phyloP scores from a whole-genome alignment of 2,888 invertebrate species.

The Ornithoptera alexandrae region DNA sequence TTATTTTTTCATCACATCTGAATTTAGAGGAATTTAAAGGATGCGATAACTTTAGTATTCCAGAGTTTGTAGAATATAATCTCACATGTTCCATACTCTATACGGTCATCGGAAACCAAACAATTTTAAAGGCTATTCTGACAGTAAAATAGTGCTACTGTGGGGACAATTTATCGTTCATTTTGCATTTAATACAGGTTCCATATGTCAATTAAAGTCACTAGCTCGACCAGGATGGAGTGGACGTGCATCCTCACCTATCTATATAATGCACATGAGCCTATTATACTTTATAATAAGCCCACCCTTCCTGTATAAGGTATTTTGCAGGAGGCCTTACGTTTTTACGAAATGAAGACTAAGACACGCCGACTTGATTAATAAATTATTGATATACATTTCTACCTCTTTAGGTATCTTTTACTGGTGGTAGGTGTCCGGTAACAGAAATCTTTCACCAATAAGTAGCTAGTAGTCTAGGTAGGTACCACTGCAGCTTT shows the following conservation, averaged over 20 bases:
- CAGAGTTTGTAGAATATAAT: neutral
- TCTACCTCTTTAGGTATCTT: neutral
- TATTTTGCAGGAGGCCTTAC: slow-evolving; percentile 28
- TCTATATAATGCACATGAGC: slow-evolving; percentile 20
- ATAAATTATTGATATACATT: neutral
- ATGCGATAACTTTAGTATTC: neutral
- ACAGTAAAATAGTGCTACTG: slow-evolving; percentile 11
- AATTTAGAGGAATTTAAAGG: neutral
- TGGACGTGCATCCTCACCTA: slow-evolving; percentile 28
- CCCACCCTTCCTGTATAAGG: slow-evolving; percentile 32
- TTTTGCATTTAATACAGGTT: slow-evolving; percentile 26
- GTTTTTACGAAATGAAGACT: slow-evolving; percentile 6
- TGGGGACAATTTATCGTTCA: slow-evolving; percentile 16
- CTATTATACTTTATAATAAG: slow-evolving; percentile 35
- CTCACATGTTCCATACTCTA: neutral
- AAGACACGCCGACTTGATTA: neutral
- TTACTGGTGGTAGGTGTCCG: too few species aligned
- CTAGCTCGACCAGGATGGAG: slow-evolving; percentile 22
- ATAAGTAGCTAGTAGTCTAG: too few species aligned
- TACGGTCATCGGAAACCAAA: neutral
- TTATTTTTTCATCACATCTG: neutral
- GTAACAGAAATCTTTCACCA: too few species aligned
- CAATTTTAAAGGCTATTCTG: slow-evolving; percentile 11
- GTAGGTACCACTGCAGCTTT: too few species aligned
- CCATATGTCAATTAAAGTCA: slow-evolving; percentile 26